A percentile compares a stretch with the other conserved stretches of the same genome.
phyloP scores from a whole-genome alignment of 2,888 invertebrate species.

The Xestobium rufovillosum region DNA sequence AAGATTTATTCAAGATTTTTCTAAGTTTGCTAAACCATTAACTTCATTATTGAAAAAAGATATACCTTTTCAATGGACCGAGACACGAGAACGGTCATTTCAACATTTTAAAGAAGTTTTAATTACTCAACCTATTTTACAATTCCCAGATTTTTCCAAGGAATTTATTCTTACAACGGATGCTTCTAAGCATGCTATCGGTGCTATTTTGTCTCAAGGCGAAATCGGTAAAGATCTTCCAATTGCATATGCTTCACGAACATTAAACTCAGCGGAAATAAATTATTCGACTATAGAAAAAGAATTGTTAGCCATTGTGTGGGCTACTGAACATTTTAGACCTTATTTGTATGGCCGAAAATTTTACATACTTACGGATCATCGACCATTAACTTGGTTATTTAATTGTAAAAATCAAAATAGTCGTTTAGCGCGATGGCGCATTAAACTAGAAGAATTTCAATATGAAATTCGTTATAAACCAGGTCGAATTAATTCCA shows the following conservation, averaged over 20 bases:
- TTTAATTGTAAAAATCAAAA: constrained; percentile 30
- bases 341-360: constrained; percentile 19
- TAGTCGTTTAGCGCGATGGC: constrained; percentile 29
- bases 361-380: constrained; percentile 31
- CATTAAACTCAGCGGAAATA: constrained; percentile 21
- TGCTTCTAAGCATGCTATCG: constrained; percentile 25
- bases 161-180: constrained; percentile 28
- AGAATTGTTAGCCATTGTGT: constrained; percentile 20
- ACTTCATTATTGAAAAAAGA: constrained; percentile 28
- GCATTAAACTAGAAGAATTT: constrained; percentile 31
- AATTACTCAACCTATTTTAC: constrained; percentile 10
- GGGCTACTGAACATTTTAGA: constrained; percentile 17
- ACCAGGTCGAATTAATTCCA: constrained; percentile 27
- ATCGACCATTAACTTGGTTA: constrained; percentile 31
- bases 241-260: constrained; percentile 28
- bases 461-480: constrained; percentile 32
- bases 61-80: constrained; percentile 8
- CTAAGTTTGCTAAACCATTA: constrained; percentile 30
- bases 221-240: constrained; percentile 23
- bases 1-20: constrained; percentile 27
- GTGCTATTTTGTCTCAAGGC: constrained; percentile 25
- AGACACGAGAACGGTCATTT: constrained; percentile 6
- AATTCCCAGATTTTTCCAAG: constrained; percentile 27
- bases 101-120: constrained; percentile 10
- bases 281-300: constrained; percentile 17